Evolutionary conservation across 2,797 vertebrate genomes (phyloP).

Genomic region (Hypotaenidia philippensis): DNA sequence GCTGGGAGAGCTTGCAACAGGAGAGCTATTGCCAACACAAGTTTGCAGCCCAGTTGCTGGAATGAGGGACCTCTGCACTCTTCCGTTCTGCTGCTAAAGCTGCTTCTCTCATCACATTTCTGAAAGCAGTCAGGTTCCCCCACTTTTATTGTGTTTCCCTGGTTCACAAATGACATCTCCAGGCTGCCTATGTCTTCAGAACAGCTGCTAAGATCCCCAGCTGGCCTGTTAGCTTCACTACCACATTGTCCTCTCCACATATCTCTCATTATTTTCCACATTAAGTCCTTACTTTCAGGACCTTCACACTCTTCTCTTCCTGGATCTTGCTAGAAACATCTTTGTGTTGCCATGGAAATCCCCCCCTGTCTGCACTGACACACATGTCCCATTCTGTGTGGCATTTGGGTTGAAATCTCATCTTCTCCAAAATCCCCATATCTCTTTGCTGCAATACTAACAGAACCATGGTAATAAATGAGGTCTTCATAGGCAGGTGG

Average conservation of each 20-base stretch:
- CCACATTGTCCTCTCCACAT: neutral
- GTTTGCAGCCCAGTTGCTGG: neutral
- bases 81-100: neutral
- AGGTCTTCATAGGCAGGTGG: neutral
- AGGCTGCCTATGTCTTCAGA: neutral
- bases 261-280: neutral
- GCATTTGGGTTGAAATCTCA: neutral
- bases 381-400: neutral
- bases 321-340: neutral
- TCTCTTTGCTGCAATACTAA: neutral
- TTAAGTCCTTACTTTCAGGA: neutral
- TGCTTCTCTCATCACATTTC: neutral
- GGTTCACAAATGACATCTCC: neutral
- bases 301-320: neutral
- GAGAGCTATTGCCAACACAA: neutral
- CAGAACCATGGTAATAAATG: neutral
- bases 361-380: neutral
- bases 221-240: neutral
- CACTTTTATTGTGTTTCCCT: neutral
- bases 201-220: neutral
- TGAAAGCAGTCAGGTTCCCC: neutral
- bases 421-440: neutral
- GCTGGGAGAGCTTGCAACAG: neutral
- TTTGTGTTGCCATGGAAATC: conserved; percentile 27
- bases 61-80: neutral